Evolutionary conservation across 23 tunicate genomes (phyloP), one percentile per base, ranked within the genome.

Genomic region (Pegea sp.): DNA sequence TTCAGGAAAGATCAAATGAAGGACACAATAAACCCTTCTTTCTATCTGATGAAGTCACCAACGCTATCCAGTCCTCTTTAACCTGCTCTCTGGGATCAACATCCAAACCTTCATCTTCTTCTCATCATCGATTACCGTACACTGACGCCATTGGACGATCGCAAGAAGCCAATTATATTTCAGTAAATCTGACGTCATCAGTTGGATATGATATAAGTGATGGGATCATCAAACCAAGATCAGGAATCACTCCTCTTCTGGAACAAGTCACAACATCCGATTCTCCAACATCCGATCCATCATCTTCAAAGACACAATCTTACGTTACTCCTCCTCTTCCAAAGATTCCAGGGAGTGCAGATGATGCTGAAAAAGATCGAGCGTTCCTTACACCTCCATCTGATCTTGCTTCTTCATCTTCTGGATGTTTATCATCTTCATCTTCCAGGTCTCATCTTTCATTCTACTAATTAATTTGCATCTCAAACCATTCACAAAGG

Each of bases 361-460:
- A n/a, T n/a, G n/a, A n/a, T n/a, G 0, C 48, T 53, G 26, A 28
- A 8, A 57, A 66, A 20, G 78, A 58, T 25, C 63, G 63, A 26
- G 93, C 59, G 1, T 66, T 80, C 34, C 48, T 80, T 42, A 80
- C 93, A 22, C 93, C 93, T 30, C 93, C 93, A 11, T 80, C 93
- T 0, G 93, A 80, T 56, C 56, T 80, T 27, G 93, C 80, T 5
- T 80, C 93, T 1, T 58, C 93, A 6, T 71, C 92, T 1, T 72
- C 93, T 24, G 64, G 29, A 21, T 34, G 34, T 23, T 28, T 52
- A 29, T 43, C 64, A 0, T 44, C 74, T 3, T 72, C 93, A 16
- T 64, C 69, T 8, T 80, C 93, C 22, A 64, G 80, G 69, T 66
- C 6, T 6, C 7, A 13, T 16, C n/a, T 32, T 7, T 23, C 23